phyloP scores from a whole-genome alignment of 2,113 vertebrate species.

The Mastomys natalensis region DNA sequence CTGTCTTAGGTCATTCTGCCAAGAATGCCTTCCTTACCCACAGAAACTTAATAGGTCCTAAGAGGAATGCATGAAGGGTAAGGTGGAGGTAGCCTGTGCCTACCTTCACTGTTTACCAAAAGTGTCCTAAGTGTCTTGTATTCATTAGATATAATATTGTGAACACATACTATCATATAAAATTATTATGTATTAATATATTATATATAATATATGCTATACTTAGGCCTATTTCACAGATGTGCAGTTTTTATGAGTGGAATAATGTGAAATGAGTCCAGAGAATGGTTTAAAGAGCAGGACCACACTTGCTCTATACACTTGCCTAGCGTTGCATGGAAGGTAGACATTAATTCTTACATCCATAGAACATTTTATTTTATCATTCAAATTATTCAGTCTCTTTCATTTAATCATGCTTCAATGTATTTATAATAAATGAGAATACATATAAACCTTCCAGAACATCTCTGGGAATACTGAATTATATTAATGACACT shows the following conservation, averaged over 20 bases:
- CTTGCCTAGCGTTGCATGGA: conserved; percentile 54
- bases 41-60: not conserved
- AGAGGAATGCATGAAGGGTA: accelerated
- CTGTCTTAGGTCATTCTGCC: no score
- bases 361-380: conserved; percentile 54
- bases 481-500: conserved; percentile 80
- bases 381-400: conserved; percentile 69
- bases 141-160: not conserved
- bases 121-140: not conserved
- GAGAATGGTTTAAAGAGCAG: not conserved
- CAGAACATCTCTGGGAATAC: conserved; percentile 81
- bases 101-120: not conserved
- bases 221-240: not conserved
- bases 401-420: conserved; percentile 70
- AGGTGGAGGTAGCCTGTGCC: not conserved
- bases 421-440: conserved; percentile 80
- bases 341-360: conserved; percentile 57
- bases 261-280: not conserved
- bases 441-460: conserved; percentile 81
- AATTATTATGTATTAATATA: not conserved
- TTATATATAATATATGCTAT: not conserved
- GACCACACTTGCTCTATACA: conserved; percentile 11
- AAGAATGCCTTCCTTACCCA: not conserved
- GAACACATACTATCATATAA: not conserved
- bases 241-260: not conserved